A percentile compares a stretch with the other conserved stretches of the same genome.
Conservation (phyloP, 2,888 invertebrate genomes). For the Leptopilina drosophilae region DNA sequence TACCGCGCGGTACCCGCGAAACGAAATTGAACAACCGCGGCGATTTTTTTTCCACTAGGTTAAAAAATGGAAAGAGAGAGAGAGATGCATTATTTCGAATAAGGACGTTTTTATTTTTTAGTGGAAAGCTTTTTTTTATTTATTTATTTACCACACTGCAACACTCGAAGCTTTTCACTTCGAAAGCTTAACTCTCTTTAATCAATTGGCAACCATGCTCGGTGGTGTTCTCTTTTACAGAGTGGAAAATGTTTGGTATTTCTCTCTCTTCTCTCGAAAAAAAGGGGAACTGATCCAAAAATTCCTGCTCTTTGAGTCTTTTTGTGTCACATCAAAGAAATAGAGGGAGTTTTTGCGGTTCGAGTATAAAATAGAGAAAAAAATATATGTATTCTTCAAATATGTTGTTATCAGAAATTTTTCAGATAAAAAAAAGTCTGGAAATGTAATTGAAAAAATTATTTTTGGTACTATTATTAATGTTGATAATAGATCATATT, state of each 20-base stretch:
- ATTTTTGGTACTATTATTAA: too few relatives aligned
- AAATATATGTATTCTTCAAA: background rate
- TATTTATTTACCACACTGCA: constrained; percentile 21
- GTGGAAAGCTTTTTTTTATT: constrained; percentile 2
- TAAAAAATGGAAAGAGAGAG: constrained; percentile 10
- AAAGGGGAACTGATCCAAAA: constrained; percentile 12
- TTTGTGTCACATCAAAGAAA: background rate
- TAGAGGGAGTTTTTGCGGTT: background rate
- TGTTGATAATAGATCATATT: too few relatives aligned
- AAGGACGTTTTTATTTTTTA: constrained; percentile 45
- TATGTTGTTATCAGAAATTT: too few relatives aligned
- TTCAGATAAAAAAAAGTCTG: too few relatives aligned
- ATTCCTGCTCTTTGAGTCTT: background rate
- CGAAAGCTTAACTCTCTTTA: constrained; percentile 34
- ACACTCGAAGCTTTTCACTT: constrained; percentile 21
- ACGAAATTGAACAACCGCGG: constrained; percentile 69
- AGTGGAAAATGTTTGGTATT: constrained; percentile 17
- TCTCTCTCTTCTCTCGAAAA: background rate
- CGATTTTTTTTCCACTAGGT: constrained; percentile 67
- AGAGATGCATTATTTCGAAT: constrained; percentile 33
- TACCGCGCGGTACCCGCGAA: constrained; percentile 66
- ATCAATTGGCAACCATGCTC: constrained; percentile 25
- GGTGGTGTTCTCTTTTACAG: background rate
- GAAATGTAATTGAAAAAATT: too few relatives aligned
- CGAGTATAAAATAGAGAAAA: background rate